Evolutionary conservation across 1,140 invertebrate genomes (phyloP), one percentile per base, ranked within the genome.

Genomic region (Cyrtorhinus lividipennis): DNA sequence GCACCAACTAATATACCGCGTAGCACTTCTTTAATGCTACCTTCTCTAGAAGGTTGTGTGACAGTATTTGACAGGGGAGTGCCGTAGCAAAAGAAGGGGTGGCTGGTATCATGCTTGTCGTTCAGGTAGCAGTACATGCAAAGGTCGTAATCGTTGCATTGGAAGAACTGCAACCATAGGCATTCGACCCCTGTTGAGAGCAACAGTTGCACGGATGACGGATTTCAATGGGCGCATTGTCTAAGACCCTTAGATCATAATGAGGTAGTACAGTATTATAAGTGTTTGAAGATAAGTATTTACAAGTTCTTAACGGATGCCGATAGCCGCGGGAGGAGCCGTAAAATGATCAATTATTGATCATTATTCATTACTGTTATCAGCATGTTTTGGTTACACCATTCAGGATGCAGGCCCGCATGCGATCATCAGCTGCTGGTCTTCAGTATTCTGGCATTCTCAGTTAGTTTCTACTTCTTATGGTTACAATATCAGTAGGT

Each of bases 111-210:
- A 72, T 94, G 91, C 68, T 85, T 81, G 72, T 92, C 89, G 2
- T 78, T 79, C 80, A 91, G 90, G 72, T 93, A 94, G 72, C 91
- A 93, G 56, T 79, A 78, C 12, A 86, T 86, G 72, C 91, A 94
- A 8, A 94, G 74, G 75, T 94, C 88, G 73, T 85, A 92, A 73
- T 94, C 88, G 62, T 81, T 80, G 70, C 91, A 94, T 61, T 81
- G 78, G 0, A 77, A 77, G 71, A 90, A 94, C 71, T 88, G 90
- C 80, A 88, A 94, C 61, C 87, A 75, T 72, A 92, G 88, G 1
- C 91, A 90, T 63, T 81, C 79, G 62, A 94, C 88, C 24, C 86
- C 87, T 86, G 83, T 68, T 82, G 85, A 61, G 83, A 83, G 70
- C 90, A 93, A 10, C 82, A 82, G 75, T 92, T 85, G 76, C 90